phyloP scores from a whole-genome alignment of 2,113 vertebrate species.

The Laticauda laticaudata region DNA sequence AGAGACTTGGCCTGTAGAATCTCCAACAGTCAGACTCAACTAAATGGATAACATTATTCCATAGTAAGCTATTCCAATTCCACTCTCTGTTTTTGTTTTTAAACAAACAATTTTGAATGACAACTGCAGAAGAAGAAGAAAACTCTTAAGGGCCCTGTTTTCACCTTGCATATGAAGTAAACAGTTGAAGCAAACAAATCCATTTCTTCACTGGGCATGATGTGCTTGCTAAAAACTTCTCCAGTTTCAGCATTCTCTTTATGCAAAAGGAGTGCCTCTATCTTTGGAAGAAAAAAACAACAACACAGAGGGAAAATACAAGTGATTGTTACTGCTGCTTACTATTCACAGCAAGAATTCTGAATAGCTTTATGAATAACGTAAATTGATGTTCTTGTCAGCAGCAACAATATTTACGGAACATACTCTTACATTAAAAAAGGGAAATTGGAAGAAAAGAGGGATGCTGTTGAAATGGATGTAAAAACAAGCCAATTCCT shows the following conservation, averaged over 20 bases:
- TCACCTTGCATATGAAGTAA: not conserved
- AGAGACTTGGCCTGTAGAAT: no score
- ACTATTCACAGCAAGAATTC: conserved; percentile 51
- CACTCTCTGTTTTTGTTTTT: not conserved
- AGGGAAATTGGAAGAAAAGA: conserved; percentile 56
- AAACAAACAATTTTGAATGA: conserved; percentile 13
- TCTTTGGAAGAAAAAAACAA: conserved; percentile 39
- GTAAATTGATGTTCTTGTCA: conserved; percentile 66
- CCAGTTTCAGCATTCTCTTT: conserved; percentile 31
- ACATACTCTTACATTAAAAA: conserved; percentile 48
- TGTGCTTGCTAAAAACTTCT: conserved; percentile 30
- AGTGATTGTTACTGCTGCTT: conserved; percentile 43
- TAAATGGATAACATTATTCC: not conserved
- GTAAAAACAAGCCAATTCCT: conserved; percentile 32
- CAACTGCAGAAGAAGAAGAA: not conserved
- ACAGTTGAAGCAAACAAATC: conserved; percentile 30
- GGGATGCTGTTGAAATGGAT: conserved; percentile 33
- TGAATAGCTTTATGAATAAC: conserved; percentile 57
- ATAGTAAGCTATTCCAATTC: not conserved
- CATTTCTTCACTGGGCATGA: conserved; percentile 17
- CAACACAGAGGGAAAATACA: conserved; percentile 40
- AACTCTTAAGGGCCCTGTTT: not conserved
- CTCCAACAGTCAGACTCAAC: not conserved
- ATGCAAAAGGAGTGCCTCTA: conserved; percentile 16
- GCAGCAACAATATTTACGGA: conserved; percentile 63